Base-by-base conservation (phyloP, 2,113 vertebrate genomes). In the Xiphias gladius region DNA sequence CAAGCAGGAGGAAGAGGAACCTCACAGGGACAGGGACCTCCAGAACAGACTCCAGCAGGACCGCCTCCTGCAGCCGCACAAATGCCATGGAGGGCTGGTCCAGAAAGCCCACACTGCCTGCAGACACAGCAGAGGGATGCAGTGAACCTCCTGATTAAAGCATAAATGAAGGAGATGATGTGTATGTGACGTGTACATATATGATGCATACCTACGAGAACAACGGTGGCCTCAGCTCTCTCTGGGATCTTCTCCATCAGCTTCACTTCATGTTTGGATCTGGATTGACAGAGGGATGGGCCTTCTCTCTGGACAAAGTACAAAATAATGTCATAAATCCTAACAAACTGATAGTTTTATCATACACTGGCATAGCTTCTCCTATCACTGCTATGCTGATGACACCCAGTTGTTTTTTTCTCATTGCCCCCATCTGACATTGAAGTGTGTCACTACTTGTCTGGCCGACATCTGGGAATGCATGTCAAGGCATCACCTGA, bases 61-160 rank as follows among this genome's bases (percentile, higher is more conserved):
- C 97, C 0, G 97, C 97, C 83, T 98, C 97, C 88, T 95, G 95
- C 68, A 99, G 95, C 32, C 98, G 95, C 74, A 99, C 97, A 0
- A 99, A 98, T 0, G 96, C 97, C 96, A 98, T 97, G 78, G 96
- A 97, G 43, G 97, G 97, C 84, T 96, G 96, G 57, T 97, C 95
- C 87, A 99, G 95, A 94, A 98, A 98, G 64, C 96, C 96, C 88
- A 98, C 96, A 0, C 96, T 96, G 83, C 97, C 98, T 99, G 83
- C 28, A 6, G 74, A 72, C 66, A 78, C 61, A 62, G 13, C 57
- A 58, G 37, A 76, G 62, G 35, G 37, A 69, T 0, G 9, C 13
- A 50, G 0, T 72, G 12, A 74, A 37, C 30, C 62, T 24, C 16
- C 35, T 6, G 22, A 7, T 5, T 0, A 0, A 41, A n/a, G 7